phyloP scores from a whole-genome alignment of 1,140 invertebrate species.

The Musca vetustissima region DNA sequence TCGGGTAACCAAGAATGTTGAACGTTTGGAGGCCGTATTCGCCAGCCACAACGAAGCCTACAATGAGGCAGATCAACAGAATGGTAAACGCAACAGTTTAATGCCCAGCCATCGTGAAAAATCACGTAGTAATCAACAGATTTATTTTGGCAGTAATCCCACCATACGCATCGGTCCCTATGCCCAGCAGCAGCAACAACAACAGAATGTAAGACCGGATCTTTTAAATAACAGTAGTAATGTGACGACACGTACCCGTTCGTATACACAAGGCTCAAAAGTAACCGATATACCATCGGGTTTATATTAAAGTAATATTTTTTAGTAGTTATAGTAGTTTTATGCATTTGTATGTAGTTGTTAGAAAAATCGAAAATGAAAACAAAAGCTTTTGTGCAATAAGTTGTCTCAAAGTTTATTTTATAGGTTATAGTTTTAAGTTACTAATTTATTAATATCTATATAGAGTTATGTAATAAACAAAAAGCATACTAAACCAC shows the following conservation, averaged over 20 bases:
- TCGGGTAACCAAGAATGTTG: constrained; percentile 72
- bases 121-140: constrained; percentile 57
- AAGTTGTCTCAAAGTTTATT: not conserved
- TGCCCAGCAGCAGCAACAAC: constrained; percentile 44
- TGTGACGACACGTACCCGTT: constrained; percentile 40
- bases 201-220: not conserved
- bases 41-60: constrained; percentile 67
- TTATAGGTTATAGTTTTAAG: not conserved
- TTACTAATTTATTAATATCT: no score
- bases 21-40: constrained; percentile 69
- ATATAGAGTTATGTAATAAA: no score
- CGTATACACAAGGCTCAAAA: constrained; percentile 59
- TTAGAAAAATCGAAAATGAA: not conserved
- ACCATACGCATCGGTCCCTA: constrained; percentile 45
- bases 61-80: constrained; percentile 58
- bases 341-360: not conserved
- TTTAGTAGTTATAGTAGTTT: no score
- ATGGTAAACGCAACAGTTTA: constrained; percentile 29
- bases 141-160: constrained; percentile 54
- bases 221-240: constrained; percentile 29
- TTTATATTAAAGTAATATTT: constrained; percentile 64
- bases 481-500: no score
- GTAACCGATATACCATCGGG: constrained; percentile 72
- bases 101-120: constrained; percentile 49
- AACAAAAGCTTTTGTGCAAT: constrained; percentile 23